phyloP scores from a whole-genome alignment of 2,113 vertebrate species.

The Apeltes quadracus region DNA sequence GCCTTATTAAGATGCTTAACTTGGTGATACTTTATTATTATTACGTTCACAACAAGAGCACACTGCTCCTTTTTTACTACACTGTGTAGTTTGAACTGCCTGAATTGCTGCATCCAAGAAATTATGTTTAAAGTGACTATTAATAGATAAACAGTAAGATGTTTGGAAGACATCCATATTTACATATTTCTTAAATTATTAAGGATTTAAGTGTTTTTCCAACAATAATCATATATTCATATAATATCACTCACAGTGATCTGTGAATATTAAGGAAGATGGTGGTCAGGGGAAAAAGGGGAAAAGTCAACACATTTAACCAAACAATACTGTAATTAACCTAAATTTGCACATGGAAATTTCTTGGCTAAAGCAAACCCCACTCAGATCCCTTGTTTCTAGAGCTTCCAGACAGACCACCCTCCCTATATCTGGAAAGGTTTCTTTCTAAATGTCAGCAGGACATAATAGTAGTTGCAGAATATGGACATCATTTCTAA shows the following conservation, averaged over 20 bases:
- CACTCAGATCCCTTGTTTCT: not conserved
- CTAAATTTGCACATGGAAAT: no score
- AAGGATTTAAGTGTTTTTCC: not conserved
- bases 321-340: not conserved
- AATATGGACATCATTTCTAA: not conserved
- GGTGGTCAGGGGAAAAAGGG: not conserved
- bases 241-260: not conserved
- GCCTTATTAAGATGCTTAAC: not conserved
- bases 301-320: not conserved
- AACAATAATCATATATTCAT: no score
- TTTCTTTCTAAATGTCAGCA: not conserved
- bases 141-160: not conserved
- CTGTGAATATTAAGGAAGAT: not conserved
- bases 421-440: accelerated
- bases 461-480: not conserved
- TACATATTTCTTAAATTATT: not conserved
- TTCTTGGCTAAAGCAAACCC: not conserved
- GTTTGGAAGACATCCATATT: not conserved
- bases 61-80: not conserved
- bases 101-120: not conserved
- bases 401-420: not conserved
- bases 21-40: not conserved
- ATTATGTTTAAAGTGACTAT: not conserved
- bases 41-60: not conserved
- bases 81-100: not conserved